Evolutionary conservation across 2,888 invertebrate species (phyloP), one percentile per base, ranked within the genome.

Genomic region (Trichopria drosophilae): DNA sequence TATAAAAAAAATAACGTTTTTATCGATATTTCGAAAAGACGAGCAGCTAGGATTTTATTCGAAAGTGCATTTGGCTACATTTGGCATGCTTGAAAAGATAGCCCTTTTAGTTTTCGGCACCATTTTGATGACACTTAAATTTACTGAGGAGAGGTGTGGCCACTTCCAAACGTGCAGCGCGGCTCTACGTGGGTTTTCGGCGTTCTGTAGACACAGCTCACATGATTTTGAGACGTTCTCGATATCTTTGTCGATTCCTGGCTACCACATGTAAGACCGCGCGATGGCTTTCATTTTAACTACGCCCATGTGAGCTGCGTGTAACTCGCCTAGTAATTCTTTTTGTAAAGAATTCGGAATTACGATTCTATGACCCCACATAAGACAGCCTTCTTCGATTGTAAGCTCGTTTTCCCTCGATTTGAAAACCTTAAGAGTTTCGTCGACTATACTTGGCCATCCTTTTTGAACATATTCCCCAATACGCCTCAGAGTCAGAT

Each of bases 301-400:
- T 15, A 31, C n/a, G 7, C n/a, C 32, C 1, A 10, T 31, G 12
- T 6, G 62, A 7, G 58, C 55, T 1, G 24, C 34, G 42, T 64
- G 58, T 18, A 63, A 51, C 46, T 63, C 59, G 6, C 52, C 3
- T n/a, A 31, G n/a, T 18, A 31, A 31, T 7, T 29, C 15, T 7
- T n/a, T 7, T 9, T 15, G n/a, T 29, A 6, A 29, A 29, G 5
- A 5, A 29, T 13, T 29, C 13, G 31, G n/a, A 31, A 31, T n/a
- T 2, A 31, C 31, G 3, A 31, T 6, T 28, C 13, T 28, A 43
- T 41, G 13, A 4, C 42, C 49, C 6, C 36, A 29, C 3, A 49
- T 4, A 1, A 49, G 3, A 18, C 43, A 47, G 6, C 24, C 40
- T n/a, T 40, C 24, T 16, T 47, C 32, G 3, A 47, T 18, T 7